Conservation (phyloP, 2,113 vertebrate genomes). For the Ptychochromis oligacanthus region DNA sequence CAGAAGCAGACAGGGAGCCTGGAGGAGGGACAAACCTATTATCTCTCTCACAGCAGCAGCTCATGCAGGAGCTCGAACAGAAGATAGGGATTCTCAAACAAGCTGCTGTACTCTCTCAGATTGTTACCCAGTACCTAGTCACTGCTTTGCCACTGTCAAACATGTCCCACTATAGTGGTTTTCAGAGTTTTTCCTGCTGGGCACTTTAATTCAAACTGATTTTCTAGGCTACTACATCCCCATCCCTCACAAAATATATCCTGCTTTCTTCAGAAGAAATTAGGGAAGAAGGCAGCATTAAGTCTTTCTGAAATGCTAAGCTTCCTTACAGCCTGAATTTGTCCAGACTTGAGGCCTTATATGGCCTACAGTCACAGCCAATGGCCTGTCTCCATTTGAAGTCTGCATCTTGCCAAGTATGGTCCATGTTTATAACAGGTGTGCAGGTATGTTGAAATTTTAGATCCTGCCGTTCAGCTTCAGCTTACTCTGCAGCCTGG, state of each 20-base stretch:
- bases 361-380: neutral
- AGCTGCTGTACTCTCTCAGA: conserved; percentile 46
- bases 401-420: no score
- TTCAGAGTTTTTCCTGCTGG: conserved; percentile 18
- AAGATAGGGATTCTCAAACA: conserved; percentile 63
- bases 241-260: neutral
- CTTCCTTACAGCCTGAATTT: neutral
- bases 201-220: conserved; percentile 12
- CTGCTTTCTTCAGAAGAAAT: neutral
- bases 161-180: neutral
- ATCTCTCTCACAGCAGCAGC: conserved; percentile 72
- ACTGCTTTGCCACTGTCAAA: conserved; percentile 9
- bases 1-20: conserved; percentile 59
- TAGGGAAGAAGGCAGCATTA: neutral
- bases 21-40: conserved; percentile 74
- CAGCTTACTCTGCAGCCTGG: neutral
- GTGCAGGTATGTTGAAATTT: neutral
- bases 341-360: neutral
- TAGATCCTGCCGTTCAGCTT: neutral
- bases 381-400: neutral
- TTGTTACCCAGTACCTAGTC: conserved; percentile 26
- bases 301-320: neutral
- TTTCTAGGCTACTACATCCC: conserved; percentile 18
- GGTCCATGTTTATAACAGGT: neutral
- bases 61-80: conserved; percentile 55